Conservation (phyloP, 1,140 invertebrate species). For the Paramacrobiotus metropolitanus region DNA sequence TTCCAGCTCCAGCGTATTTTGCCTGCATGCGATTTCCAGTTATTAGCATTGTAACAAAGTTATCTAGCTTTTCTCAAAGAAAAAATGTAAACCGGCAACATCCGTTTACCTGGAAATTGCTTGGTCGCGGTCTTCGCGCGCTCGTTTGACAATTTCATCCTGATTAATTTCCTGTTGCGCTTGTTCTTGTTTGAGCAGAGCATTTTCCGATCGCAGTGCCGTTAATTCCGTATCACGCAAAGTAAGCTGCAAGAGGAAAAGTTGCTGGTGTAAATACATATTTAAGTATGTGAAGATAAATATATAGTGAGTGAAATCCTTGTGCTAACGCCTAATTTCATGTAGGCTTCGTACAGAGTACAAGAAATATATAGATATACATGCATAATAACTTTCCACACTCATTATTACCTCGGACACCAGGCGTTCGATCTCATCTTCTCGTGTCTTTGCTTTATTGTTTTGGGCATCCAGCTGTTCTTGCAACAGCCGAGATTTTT, state of each 20-base stretch:
- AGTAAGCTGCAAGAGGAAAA: not conserved
- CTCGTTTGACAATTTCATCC: slow-evolving; percentile 49
- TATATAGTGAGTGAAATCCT: too few relatives aligned
- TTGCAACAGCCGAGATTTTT: not conserved
- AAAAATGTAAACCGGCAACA: not conserved
- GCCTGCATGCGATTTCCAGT: slow-evolving; percentile 19
- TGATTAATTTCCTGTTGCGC: slow-evolving; percentile 12
- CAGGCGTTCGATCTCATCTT: not conserved
- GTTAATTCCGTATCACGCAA: not conserved
- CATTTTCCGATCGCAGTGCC: not conserved
- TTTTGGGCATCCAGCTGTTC: not conserved
- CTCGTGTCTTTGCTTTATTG: not conserved
- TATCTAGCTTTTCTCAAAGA: not conserved
- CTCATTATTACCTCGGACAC: not conserved
- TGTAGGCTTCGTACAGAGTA: too few relatives aligned
- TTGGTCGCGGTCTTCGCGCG: slow-evolving; percentile 56
- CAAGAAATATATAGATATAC: too few relatives aligned
- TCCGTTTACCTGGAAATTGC: slow-evolving; percentile 39
- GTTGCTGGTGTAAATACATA: not conserved
- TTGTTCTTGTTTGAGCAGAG: slow-evolving; percentile 11
- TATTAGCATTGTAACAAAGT: not conserved
- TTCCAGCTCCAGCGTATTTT: slow-evolving; percentile 63
- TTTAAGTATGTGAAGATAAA: not conserved
- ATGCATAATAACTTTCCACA: not conserved
- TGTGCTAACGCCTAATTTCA: too few relatives aligned